Percentiles rank a stretch among this genome's conserved stretches.
phyloP scores from a whole-genome alignment of 2,888 invertebrate genomes.

The Drosophila pullipes region DNA sequence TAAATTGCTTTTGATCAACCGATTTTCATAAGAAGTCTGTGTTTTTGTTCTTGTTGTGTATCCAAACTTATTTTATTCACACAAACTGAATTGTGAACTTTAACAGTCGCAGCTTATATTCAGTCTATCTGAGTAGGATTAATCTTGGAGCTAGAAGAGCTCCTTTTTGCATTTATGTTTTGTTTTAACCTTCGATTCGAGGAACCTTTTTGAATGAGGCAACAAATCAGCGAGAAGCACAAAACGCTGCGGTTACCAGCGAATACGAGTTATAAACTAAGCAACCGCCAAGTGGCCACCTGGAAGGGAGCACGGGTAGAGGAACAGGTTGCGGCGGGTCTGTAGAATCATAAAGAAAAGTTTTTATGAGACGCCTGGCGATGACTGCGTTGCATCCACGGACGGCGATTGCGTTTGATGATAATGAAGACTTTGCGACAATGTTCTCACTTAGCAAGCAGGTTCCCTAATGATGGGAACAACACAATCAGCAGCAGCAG shows the following conservation, averaged over 20 bases:
- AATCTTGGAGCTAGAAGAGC: background rate
- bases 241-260: constrained; percentile 55
- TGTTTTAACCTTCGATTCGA: constrained; percentile 15
- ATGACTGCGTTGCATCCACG: constrained; percentile 27
- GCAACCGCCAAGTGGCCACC: constrained; percentile 39
- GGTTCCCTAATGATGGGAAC: constrained; percentile 44
- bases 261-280: constrained; percentile 61
- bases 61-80: background rate
- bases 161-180: background rate
- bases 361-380: constrained; percentile 63
- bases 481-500: background rate
- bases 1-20: background rate
- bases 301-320: constrained; percentile 5
- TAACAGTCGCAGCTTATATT: background rate
- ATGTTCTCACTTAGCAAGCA: constrained; percentile 51
- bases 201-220: constrained; percentile 57
- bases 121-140: background rate
- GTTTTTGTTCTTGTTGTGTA: background rate
- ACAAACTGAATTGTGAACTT: background rate
- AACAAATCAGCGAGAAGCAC: constrained; percentile 70
- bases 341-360: constrained; percentile 61
- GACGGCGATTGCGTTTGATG: constrained; percentile 59
- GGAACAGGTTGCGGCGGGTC: constrained; percentile 20
- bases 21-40: background rate
- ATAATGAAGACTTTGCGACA: constrained; percentile 67